Evolutionary conservation across 2,113 vertebrate genomes (phyloP).

Genomic region (Chinchilla lanigera): DNA sequence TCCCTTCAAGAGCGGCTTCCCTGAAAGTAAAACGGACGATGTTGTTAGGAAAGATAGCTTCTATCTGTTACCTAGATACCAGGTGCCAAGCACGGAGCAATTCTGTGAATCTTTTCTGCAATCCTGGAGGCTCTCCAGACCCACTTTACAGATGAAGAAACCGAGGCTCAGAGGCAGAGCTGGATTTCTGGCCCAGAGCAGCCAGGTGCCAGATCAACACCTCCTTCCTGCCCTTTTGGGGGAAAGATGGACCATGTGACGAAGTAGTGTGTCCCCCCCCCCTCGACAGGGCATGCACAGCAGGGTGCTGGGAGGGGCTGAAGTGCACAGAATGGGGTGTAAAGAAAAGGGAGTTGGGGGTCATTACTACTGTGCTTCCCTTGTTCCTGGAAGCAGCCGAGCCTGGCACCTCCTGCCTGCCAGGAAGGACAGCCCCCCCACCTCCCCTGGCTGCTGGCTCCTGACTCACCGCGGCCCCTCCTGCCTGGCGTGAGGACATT

Average conservation of each 20-base stretch:
- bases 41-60: neutral
- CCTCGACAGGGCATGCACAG: too few relatives aligned
- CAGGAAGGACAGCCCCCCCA: slow-evolving; percentile 21
- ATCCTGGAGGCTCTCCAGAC: neutral
- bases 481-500: slow-evolving; percentile 56
- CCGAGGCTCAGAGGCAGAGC: neutral
- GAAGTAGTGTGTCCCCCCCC: neutral
- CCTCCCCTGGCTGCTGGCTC: neutral
- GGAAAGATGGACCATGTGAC: neutral
- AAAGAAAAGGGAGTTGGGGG: neutral
- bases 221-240: neutral
- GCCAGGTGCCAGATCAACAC: neutral
- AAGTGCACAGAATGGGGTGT: neutral
- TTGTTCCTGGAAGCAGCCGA: neutral
- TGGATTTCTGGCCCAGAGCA: neutral
- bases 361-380: neutral
- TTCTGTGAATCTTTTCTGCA: neutral
- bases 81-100: neutral
- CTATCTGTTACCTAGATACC: neutral
- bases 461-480: slow-evolving; percentile 54
- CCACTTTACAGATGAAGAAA: slow-evolving; percentile 27
- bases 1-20: neutral
- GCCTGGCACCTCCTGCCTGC: neutral
- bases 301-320: neutral
- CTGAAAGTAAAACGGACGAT: neutral